phyloP scores from a whole-genome alignment of 1,140 invertebrate genomes.

The Agraylea sexmaculata region DNA sequence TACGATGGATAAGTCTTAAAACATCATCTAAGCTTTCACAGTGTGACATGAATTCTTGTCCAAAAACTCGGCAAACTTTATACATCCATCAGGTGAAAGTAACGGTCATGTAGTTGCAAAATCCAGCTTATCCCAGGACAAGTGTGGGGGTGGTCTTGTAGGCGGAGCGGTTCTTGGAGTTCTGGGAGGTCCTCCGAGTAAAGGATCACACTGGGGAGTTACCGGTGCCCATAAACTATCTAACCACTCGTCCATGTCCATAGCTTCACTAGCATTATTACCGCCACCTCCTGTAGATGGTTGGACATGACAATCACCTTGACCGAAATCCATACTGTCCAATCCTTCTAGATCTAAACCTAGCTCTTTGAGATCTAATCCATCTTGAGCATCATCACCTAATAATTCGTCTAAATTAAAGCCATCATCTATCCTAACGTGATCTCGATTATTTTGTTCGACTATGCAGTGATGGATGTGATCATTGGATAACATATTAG shows the following conservation, averaged over 20 bases:
- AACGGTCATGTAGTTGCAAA: constrained; percentile 37
- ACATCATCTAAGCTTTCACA: constrained; percentile 6
- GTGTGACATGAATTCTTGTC: constrained; percentile 9
- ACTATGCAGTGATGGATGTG: too few relatives aligned
- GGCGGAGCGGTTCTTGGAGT: constrained; percentile 30
- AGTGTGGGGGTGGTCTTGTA: constrained; percentile 29
- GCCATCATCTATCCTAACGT: constrained; percentile 17
- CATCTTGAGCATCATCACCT: constrained; percentile 24
- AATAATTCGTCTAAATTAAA: constrained; percentile 17
- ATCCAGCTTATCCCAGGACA: constrained; percentile 38
- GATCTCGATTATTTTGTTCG: constrained; percentile 5
- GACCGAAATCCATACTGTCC: constrained; percentile 20
- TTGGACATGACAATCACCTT: constrained; percentile 11
- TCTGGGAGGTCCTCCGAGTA: constrained; percentile 32
- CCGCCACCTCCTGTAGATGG: constrained; percentile 26
- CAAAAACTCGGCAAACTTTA: constrained; percentile 5
- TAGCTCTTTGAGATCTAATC: constrained; percentile 34
- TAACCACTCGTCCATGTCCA: constrained; percentile 33
- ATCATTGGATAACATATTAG: constrained; percentile 12
- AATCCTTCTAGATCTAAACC: constrained; percentile 27
- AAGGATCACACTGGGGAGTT: constrained; percentile 34
- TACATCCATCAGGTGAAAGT: constrained; percentile 4
- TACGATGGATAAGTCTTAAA: constrained; percentile 9
- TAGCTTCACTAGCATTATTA: constrained; percentile 28
- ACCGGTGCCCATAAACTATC: constrained; percentile 32